phyloP scores from a whole-genome alignment of 2,888 invertebrate species.

The Lissocephala sabroskyi region DNA sequence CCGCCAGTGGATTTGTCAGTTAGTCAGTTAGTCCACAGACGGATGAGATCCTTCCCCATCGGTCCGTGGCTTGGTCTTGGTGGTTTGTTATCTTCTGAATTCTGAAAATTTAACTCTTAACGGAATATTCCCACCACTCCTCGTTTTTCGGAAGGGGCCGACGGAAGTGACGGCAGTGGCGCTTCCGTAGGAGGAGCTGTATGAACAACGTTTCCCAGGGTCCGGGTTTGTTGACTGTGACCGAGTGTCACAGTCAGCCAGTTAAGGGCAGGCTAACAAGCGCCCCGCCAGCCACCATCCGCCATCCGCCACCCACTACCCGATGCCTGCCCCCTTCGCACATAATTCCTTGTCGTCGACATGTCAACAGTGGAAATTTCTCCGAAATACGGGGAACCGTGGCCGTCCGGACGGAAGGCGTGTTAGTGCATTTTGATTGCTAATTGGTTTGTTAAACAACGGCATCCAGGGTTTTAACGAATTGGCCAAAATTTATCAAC shows the following conservation, averaged over 20 bases:
- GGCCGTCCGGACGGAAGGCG: constrained; percentile 15
- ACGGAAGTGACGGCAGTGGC: neutral
- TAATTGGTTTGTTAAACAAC: constrained; percentile 70
- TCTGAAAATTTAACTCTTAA: constrained; percentile 60
- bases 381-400: neutral
- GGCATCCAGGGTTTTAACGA: constrained; percentile 63
- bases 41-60: neutral
- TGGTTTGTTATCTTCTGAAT: constrained; percentile 48
- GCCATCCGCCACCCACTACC: neutral
- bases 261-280: neutral
- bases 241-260: neutral
- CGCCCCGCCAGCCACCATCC: neutral
- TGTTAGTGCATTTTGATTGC: constrained; percentile 71
- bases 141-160: neutral
- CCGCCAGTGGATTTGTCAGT: constrained; percentile 62
- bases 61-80: neutral
- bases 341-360: constrained; percentile 58
- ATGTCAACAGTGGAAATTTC: constrained; percentile 47
- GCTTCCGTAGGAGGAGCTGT: neutral
- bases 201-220: neutral
- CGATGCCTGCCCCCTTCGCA: constrained; percentile 27
- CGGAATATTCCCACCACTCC: constrained; percentile 33
- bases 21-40: constrained; percentile 15
- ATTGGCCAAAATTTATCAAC: constrained; percentile 57
- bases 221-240: constrained; percentile 29